Percentiles rank a stretch among this genome's conserved stretches.
Evolutionary conservation across 2,888 invertebrate genomes (phyloP).

Genomic region (Eueremaeus valkanovi): DNA sequence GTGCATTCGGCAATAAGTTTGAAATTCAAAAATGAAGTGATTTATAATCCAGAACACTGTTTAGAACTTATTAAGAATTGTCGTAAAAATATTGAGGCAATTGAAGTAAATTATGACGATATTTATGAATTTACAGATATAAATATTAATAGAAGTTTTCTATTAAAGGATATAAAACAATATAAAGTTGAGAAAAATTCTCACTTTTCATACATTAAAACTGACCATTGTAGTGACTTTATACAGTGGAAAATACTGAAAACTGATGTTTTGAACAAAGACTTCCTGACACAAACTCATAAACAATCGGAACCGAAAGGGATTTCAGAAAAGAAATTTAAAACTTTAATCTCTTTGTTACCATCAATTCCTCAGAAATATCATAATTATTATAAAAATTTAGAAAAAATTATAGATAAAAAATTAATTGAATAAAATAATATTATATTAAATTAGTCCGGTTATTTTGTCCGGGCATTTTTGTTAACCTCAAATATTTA

Average conservation of each 20-base stretch:
- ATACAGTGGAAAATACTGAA: neutral
- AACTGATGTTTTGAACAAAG: neutral
- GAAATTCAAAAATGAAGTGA: neutral
- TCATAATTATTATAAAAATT: neutral
- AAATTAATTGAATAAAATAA: no score
- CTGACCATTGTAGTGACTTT: neutral
- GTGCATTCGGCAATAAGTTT: neutral
- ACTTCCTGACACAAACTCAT: neutral
- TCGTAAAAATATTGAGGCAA: neutral
- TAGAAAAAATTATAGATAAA: no score
- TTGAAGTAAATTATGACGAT: neutral
- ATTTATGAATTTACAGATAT: neutral
- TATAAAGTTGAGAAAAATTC: neutral
- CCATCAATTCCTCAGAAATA: neutral
- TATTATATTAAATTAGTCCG: no score
- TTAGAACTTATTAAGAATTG: neutral
- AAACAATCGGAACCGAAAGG: neutral
- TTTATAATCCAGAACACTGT: neutral
- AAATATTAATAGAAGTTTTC: neutral
- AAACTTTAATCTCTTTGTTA: neutral
- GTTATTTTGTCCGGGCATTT: no score
- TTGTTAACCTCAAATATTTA: no score
- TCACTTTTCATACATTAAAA: neutral
- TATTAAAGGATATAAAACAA: neutral
- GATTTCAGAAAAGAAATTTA: neutral